A percentile compares a stretch with the other conserved stretches of the same genome.
Conservation (phyloP, 2,888 invertebrate species). For the Xestia sexstrigata region DNA sequence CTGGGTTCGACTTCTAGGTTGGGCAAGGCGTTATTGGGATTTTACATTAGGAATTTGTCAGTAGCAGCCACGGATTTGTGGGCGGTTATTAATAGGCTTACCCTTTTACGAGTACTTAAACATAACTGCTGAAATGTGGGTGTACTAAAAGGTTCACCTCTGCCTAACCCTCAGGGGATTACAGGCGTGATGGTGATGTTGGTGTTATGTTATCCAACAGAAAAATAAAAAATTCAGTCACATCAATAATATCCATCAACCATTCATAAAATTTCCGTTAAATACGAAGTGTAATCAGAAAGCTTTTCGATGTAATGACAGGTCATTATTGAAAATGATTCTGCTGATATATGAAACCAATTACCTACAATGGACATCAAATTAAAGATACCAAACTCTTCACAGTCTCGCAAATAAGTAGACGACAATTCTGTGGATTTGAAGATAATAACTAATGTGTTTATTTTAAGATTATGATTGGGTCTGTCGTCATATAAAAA, state of each 20-base stretch:
- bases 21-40: too few species aligned
- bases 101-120: too few species aligned
- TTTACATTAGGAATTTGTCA: too few species aligned
- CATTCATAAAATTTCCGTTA: not conserved
- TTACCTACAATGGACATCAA: conserved; percentile 9
- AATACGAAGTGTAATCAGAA: not conserved
- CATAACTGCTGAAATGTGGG: too few species aligned
- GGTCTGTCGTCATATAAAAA: too few species aligned
- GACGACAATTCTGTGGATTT: not conserved
- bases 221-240: not conserved
- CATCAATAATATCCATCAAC: not conserved
- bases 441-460: not conserved
- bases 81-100: too few species aligned
- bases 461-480: not conserved
- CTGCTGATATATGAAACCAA: conserved; percentile 1
- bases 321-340: conserved; percentile 10
- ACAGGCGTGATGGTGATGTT: too few species aligned
- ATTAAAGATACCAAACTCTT: conserved; percentile 5
- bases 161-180: too few species aligned
- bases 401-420: not conserved
- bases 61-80: too few species aligned
- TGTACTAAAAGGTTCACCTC: too few species aligned
- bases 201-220: not conserved
- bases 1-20: too few species aligned
- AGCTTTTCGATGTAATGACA: not conserved